These are phyloP conservation scores for Drosophila maculinotata DNA, from an alignment of 2,888 invertebrate species.

Conservation along the genomic window DNA sequence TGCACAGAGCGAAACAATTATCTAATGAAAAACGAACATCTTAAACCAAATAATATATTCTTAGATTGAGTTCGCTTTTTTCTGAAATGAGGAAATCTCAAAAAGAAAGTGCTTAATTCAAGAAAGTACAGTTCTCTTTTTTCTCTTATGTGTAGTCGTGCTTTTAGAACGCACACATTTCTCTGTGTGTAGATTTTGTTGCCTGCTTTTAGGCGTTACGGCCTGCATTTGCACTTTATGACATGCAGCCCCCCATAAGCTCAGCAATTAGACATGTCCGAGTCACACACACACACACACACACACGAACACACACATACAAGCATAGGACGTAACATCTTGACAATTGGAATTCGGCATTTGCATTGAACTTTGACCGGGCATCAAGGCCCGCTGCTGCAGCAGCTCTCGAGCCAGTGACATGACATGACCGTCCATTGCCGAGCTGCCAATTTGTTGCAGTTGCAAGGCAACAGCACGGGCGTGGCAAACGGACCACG, in stretches of 20 bases:
- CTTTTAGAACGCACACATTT: too few relatives aligned
- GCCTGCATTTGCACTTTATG: conserved; percentile 69
- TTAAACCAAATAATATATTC: too few relatives aligned
- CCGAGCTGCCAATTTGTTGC: conserved; percentile 78
- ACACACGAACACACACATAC: conserved; percentile 7
- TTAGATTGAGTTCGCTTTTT: too few relatives aligned
- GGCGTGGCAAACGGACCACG: conserved; percentile 77
- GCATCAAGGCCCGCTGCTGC: conserved; percentile 45
- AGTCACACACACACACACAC: conserved; percentile 14
- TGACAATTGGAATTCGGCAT: conserved; percentile 75
- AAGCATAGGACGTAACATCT: conserved; percentile 50
- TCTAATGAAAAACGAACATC: too few relatives aligned
- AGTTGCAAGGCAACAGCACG: conserved; percentile 55
- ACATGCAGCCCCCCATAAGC: conserved; percentile 63
- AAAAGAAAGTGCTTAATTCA: too few relatives aligned
- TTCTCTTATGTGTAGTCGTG: too few relatives aligned
- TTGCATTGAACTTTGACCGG: conserved; percentile 76
- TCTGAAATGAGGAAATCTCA: too few relatives aligned
- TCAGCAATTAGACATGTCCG: conserved; percentile 76
- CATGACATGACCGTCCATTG: conserved; percentile 70
- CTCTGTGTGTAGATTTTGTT: conserved; percentile 48
- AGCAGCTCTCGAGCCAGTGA: conserved; percentile 50
- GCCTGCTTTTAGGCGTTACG: conserved; percentile 42
- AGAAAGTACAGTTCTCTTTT: too few relatives aligned
- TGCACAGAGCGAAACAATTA: neutral